Evolutionary conservation across 2,888 invertebrate genomes (phyloP).

Genomic region (Flexamia atlantica): DNA sequence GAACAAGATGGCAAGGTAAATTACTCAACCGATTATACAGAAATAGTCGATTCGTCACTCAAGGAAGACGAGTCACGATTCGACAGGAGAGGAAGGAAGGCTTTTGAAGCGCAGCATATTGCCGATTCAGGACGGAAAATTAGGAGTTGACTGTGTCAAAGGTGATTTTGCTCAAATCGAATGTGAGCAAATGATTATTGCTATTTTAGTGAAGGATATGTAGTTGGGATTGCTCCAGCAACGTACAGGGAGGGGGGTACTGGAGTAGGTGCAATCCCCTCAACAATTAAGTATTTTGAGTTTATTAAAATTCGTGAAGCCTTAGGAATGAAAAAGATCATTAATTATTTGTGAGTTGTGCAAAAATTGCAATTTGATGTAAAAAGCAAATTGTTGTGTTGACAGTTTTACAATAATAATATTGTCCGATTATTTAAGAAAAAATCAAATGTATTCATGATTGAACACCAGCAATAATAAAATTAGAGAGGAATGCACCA

Average conservation of each 20-base stretch:
- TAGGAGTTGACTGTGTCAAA: constrained; percentile 27
- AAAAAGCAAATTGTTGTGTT: no score
- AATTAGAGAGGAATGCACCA: constrained; percentile 19
- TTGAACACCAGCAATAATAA: no score
- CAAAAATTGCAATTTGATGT: no score
- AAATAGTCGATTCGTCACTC: neutral
- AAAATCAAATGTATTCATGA: no score
- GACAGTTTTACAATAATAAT: no score
- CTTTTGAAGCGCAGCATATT: constrained; percentile 48
- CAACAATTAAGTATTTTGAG: neutral
- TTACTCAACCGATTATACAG: constrained; percentile 55
- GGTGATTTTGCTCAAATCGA: constrained; percentile 34
- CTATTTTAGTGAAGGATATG: constrained; percentile 53
- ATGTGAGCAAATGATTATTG: constrained; percentile 58
- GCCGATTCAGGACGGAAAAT: constrained; percentile 54
- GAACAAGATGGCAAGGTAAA: constrained; percentile 57
- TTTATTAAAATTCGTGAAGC: no score
- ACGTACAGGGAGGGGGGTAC: constrained; percentile 11
- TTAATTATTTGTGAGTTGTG: no score
- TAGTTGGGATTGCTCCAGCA: constrained; percentile 50
- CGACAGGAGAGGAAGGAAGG: neutral
- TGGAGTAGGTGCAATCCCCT: constrained; percentile 32
- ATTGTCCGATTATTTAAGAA: no score
- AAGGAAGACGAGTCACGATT: constrained; percentile 32
- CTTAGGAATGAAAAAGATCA: no score